These are phyloP conservation scores for Spongia lamella DNA, from an alignment of 37 sponge, comb jelly and placozoan genomes.

Conservation along the genomic window DNA sequence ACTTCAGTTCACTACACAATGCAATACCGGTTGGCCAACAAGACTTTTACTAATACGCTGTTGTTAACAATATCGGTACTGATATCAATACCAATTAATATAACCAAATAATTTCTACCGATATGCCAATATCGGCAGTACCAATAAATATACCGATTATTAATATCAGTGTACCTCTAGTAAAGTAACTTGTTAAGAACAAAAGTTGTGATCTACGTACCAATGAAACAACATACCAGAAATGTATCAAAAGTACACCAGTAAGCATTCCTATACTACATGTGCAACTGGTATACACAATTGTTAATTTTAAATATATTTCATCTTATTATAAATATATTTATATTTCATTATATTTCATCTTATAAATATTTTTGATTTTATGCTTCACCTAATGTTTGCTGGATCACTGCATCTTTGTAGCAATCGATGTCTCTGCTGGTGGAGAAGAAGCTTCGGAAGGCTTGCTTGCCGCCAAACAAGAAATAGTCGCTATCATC, in stretches of 20 bases:
- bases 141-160: no score
- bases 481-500: slow-evolving; percentile 93
- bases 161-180: no score
- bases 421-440: slow-evolving; percentile 51
- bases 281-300: slow-evolving; percentile 3
- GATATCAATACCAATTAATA: no score
- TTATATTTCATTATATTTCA: background rate
- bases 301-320: background rate
- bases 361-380: no score
- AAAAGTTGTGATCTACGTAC: no score
- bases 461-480: slow-evolving; percentile 87
- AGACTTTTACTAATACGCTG: no score
- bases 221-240: background rate
- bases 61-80: no score
- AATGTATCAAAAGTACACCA: background rate
- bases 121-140: no score
- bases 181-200: no score
- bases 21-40: no score
- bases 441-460: slow-evolving; percentile 86
- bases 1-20: no score
- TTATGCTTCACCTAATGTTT: slow-evolving; percentile 48
- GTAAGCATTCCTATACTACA: background rate
- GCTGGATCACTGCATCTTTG: slow-evolving; percentile 36
- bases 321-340: background rate
- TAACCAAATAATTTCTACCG: no score